Evolutionary conservation across 1,140 invertebrate species (phyloP).

Genomic region (Macrocentrus cingulum): DNA sequence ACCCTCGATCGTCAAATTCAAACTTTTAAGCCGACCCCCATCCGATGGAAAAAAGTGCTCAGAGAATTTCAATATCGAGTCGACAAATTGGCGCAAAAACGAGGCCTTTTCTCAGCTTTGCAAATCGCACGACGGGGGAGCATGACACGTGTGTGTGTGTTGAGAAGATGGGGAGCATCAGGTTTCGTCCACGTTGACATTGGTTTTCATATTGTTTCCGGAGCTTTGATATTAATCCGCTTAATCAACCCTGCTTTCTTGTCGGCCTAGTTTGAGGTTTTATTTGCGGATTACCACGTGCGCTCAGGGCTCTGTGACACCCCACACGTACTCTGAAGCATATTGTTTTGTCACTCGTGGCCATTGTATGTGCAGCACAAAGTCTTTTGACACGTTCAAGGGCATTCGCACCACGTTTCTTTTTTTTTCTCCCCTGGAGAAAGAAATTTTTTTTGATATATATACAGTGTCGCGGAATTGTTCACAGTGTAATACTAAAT

Average conservation of each 20-base stretch:
- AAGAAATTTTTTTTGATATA: not conserved
- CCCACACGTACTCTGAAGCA: no score
- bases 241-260: conserved; percentile 36
- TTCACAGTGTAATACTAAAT: conserved; percentile 3
- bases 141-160: not conserved
- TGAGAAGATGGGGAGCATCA: conserved; percentile 8
- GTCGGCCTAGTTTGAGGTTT: conserved; percentile 25
- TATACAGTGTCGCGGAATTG: not conserved
- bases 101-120: not conserved
- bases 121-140: not conserved
- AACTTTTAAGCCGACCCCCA: no score
- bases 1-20: no score
- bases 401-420: no score
- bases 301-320: no score
- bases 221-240: conserved; percentile 30
- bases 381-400: no score
- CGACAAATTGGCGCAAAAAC: not conserved
- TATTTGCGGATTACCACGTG: conserved; percentile 32
- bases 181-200: conserved; percentile 13
- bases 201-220: conserved; percentile 20
- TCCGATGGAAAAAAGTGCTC: not conserved
- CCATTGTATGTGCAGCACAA: no score
- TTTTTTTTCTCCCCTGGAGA: not conserved
- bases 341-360: conserved; percentile 1
- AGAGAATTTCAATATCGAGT: not conserved